Percentiles rank a stretch among this genome's conserved stretches.
phyloP scores from a whole-genome alignment of 2,113 vertebrate species.

The Anolis carolinensis region DNA sequence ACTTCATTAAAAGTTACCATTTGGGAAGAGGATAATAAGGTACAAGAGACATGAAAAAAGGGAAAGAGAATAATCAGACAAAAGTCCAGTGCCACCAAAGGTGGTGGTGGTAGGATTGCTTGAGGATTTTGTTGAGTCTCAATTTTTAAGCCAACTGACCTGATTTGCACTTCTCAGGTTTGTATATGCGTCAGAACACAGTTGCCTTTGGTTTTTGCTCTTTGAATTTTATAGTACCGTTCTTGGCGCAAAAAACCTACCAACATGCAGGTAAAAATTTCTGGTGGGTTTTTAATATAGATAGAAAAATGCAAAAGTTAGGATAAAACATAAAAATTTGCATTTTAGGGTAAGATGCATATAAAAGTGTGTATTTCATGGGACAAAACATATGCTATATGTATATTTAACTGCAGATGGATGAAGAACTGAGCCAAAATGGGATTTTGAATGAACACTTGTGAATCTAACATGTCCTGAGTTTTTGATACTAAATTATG shows the following conservation, averaged over 20 bases:
- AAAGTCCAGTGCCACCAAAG: background rate
- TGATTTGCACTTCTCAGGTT: background rate
- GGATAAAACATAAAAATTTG: background rate
- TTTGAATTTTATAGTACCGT: background rate
- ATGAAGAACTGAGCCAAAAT: background rate
- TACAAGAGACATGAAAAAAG: background rate
- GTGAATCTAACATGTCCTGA: too few species aligned
- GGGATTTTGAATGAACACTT: too few species aligned
- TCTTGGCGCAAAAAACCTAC: background rate
- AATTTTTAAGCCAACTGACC: background rate
- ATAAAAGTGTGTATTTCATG: background rate
- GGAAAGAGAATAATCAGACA: background rate
- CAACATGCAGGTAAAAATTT: background rate
- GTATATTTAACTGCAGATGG: background rate
- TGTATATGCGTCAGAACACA: background rate
- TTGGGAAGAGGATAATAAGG: background rate
- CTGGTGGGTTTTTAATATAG: background rate
- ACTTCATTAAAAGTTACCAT: conserved; percentile 54
- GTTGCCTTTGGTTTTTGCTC: background rate
- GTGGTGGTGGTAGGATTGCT: background rate
- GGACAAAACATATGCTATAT: background rate
- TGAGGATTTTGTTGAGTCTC: background rate
- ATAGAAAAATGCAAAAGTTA: background rate
- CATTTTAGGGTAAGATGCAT: background rate
- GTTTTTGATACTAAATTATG: too few species aligned